Conservation (phyloP, 2,113 vertebrate genomes). For the Forbesichthys papilliferus region DNA sequence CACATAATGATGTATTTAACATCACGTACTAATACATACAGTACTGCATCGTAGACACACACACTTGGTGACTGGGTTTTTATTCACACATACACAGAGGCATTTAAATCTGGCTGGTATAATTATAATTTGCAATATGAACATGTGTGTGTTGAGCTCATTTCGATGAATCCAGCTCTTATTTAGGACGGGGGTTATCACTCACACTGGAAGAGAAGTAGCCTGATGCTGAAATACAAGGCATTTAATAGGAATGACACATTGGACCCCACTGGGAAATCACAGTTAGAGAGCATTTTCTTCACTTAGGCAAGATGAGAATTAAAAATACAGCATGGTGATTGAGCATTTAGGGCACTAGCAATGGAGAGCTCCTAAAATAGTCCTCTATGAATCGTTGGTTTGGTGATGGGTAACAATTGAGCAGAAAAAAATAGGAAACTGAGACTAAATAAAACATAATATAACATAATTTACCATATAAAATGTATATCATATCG, state of each 20-base stretch:
- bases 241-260: constrained; percentile 29
- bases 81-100: not conserved
- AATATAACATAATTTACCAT: too few relatives aligned
- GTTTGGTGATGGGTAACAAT: too few relatives aligned
- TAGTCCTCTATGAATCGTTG: too few relatives aligned
- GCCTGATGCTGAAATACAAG: constrained; percentile 36
- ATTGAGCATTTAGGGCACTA: too few relatives aligned
- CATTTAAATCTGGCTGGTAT: constrained; percentile 3
- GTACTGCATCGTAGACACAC: not conserved
- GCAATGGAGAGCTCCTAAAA: too few relatives aligned
- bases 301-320: too few relatives aligned
- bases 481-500: too few relatives aligned
- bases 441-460: too few relatives aligned
- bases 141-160: constrained; percentile 29
- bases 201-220: constrained; percentile 25
- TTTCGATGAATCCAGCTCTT: constrained; percentile 30
- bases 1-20: not conserved
- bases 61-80: constrained; percentile 5
- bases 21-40: too few relatives aligned
- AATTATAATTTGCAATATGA: constrained; percentile 18
- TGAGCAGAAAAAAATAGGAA: too few relatives aligned
- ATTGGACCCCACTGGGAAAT: constrained; percentile 24
- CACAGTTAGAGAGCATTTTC: not conserved
- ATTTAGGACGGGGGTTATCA: constrained; percentile 28
- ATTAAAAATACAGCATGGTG: too few relatives aligned